phyloP scores from a whole-genome alignment of 2,113 vertebrate genomes.

The Strigops habroptila region DNA sequence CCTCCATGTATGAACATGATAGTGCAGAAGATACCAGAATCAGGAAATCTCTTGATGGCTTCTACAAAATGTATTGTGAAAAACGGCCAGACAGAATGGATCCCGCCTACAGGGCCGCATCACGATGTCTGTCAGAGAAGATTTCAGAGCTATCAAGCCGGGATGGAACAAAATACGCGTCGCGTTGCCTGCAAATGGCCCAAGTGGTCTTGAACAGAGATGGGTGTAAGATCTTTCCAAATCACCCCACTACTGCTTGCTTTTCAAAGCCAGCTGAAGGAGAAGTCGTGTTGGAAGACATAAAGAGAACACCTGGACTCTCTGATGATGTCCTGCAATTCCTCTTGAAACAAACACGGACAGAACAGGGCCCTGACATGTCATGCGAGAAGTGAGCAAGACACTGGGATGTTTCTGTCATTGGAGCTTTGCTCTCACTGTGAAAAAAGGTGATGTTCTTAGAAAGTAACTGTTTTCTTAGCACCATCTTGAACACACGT shows the following conservation, averaged over 20 bases:
- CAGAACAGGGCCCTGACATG: neutral
- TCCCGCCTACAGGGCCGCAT: neutral
- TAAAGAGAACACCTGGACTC: slow-evolving; percentile 68
- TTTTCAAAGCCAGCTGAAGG: slow-evolving; percentile 60
- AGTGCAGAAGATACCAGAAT: neutral
- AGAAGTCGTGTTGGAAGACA: neutral
- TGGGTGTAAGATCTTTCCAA: slow-evolving; percentile 63
- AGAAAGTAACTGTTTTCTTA: neutral
- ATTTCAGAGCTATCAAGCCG: slow-evolving; percentile 50
- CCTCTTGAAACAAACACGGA: slow-evolving; percentile 48
- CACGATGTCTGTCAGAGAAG: slow-evolving; percentile 54
- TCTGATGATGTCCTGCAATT: slow-evolving; percentile 72
- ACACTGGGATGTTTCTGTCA: neutral
- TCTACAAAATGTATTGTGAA: slow-evolving; percentile 63
- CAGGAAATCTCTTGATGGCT: slow-evolving; percentile 65
- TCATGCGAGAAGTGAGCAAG: neutral
- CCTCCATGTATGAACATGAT: neutral
- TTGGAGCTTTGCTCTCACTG: neutral
- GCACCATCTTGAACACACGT: neutral
- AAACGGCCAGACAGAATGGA: neutral
- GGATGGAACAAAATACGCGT: slow-evolving; percentile 33
- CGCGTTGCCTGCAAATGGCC: slow-evolving; percentile 72
- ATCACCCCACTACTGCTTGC: neutral
- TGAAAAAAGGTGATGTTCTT: neutral
- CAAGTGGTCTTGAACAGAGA: slow-evolving; percentile 71